Percentiles rank a stretch among this genome's conserved stretches.
These are phyloP conservation scores for Morbakka virulenta DNA, from an alignment of 30 jellyfish, hydroid and myxozoan species.

Conservation along the genomic window DNA sequence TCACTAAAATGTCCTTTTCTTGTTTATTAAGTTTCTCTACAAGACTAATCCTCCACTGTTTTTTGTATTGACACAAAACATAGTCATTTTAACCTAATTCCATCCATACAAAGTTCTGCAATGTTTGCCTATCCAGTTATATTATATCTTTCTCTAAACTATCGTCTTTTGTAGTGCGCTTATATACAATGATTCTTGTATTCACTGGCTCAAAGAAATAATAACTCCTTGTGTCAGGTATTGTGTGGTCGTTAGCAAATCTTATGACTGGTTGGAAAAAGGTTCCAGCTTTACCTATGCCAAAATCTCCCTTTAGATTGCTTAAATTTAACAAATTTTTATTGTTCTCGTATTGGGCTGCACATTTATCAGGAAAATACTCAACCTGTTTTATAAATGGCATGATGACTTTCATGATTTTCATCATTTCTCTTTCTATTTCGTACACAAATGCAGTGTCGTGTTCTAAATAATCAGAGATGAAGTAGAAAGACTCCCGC, in stretches of 20 bases:
- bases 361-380: slow-evolving; percentile 59
- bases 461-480: no score
- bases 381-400: slow-evolving; percentile 10
- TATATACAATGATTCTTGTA: not conserved
- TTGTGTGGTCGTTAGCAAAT: not conserved
- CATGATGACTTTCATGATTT: not conserved
- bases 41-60: slow-evolving; percentile 27
- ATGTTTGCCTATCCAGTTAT: not conserved
- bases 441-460: slow-evolving; percentile 45
- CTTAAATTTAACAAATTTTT: slow-evolving; percentile 42
- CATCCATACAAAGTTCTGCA: no score
- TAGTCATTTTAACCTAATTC: not conserved
- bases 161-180: slow-evolving; percentile 8
- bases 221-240: slow-evolving; percentile 26
- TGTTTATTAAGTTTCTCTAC: slow-evolving; percentile 5
- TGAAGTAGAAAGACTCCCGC: no score
- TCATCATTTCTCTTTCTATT: not conserved
- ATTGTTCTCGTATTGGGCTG: slow-evolving; percentile 46
- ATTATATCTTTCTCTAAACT: not conserved
- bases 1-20: slow-evolving; percentile 26
- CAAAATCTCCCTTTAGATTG: slow-evolving; percentile 24
- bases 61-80: slow-evolving; percentile 7
- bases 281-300: slow-evolving; percentile 31
- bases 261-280: slow-evolving; percentile 71
- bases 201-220: slow-evolving; percentile 13